Evolutionary conservation across 2,797 vertebrate species (phyloP).

Genomic region (Allobates femoralis): DNA sequence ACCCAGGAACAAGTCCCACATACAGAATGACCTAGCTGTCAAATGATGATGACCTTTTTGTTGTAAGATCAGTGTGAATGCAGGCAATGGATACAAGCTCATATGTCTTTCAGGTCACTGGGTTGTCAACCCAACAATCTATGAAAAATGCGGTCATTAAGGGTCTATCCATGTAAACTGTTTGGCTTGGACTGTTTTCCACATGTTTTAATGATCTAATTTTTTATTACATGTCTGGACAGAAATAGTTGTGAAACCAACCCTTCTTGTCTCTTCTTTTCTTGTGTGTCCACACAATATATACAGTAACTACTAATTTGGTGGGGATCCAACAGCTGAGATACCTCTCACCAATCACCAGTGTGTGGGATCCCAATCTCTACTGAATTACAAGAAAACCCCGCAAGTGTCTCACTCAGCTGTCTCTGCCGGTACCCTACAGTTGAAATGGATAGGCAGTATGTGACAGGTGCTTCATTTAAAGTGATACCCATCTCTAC

Average conservation of each 20-base stretch:
- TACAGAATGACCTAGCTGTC: conserved; percentile 5
- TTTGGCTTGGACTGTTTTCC: neutral
- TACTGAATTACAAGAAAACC: too few species aligned
- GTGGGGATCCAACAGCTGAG: too few species aligned
- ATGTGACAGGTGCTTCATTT: too few species aligned
- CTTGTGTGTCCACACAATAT: neutral
- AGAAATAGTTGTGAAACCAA: too few species aligned
- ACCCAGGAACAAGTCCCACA: neutral
- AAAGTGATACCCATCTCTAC: too few species aligned
- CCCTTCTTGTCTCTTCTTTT: neutral
- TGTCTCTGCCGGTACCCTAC: too few species aligned
- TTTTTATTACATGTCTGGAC: neutral
- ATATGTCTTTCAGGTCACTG: neutral
- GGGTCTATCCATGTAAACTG: neutral
- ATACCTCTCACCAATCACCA: too few species aligned
- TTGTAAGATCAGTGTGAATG: neutral
- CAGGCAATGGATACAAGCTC: neutral
- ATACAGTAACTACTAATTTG: neutral
- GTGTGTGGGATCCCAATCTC: too few species aligned
- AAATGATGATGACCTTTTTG: neutral
- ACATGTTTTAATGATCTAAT: neutral
- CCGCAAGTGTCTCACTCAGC: too few species aligned
- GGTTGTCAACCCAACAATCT: neutral
- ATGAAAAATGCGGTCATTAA: neutral
- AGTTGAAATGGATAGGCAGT: too few species aligned